Conservation (phyloP, 2,797 vertebrate species). For the Pelodytes ibericus region DNA sequence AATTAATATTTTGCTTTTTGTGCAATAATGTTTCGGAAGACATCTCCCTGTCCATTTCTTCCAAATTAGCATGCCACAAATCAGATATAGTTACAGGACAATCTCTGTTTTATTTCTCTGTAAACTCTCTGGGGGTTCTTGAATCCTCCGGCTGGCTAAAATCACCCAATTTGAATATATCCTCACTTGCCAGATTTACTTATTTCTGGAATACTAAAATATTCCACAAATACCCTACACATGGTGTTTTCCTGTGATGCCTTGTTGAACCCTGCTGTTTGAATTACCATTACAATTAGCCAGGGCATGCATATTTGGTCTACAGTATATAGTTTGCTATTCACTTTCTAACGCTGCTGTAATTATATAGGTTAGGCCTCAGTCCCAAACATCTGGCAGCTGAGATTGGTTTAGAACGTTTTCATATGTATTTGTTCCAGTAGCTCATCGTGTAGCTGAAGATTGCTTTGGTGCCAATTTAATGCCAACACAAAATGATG, state of each 20-base stretch:
- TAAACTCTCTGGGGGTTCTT: too few species aligned
- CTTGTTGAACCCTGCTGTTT: constrained; percentile 4
- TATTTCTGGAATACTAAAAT: not conserved
- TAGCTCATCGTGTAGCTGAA: constrained; percentile 42
- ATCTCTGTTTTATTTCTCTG: too few species aligned
- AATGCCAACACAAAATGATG: constrained; percentile 39
- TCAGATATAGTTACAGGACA: too few species aligned
- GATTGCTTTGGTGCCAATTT: constrained; percentile 42
- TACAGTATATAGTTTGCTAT: constrained; percentile 7
- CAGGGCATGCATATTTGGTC: constrained; percentile 21
- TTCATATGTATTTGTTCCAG: constrained; percentile 38
- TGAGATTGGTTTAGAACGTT: constrained; percentile 41
- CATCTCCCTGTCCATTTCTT: too few species aligned
- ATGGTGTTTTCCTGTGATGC: not conserved
- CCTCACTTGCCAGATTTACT: not conserved
- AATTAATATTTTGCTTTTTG: too few species aligned
- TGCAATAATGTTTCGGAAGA: too few species aligned
- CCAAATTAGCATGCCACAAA: too few species aligned
- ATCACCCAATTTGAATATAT: too few species aligned
- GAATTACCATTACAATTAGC: constrained; percentile 27
- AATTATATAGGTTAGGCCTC: constrained; percentile 37
- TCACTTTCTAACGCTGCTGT: constrained; percentile 12
- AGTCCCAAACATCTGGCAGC: constrained; percentile 42
- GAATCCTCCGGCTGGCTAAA: too few species aligned
- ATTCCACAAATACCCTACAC: not conserved